phyloP scores from a whole-genome alignment of 2,888 invertebrate genomes.

The Epinotia ramella region DNA sequence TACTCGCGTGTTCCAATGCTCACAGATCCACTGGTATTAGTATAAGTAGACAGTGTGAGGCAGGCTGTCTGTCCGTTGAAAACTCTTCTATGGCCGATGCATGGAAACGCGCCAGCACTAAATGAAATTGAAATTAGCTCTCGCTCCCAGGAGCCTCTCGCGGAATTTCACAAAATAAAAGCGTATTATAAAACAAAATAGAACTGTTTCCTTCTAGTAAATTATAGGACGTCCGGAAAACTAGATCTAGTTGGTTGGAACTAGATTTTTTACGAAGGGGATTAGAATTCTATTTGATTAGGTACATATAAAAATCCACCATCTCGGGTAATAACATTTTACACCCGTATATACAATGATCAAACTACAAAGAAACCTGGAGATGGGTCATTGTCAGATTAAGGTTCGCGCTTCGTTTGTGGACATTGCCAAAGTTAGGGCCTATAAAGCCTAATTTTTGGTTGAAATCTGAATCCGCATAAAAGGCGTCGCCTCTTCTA shows the following conservation, averaged over 20 bases:
- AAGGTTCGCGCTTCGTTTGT: too few relatives aligned
- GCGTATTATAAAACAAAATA: slow-evolving; percentile 84
- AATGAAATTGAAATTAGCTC: slow-evolving; percentile 86
- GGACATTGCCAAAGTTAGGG: too few relatives aligned
- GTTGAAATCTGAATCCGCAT: too few relatives aligned
- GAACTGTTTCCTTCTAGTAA: slow-evolving; percentile 68
- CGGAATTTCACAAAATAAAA: slow-evolving; percentile 83
- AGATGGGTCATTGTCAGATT: too few relatives aligned
- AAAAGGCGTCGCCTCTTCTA: too few relatives aligned
- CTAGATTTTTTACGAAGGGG: slow-evolving; percentile 47
- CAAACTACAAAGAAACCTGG: too few relatives aligned
- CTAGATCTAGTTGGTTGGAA: slow-evolving; percentile 55
- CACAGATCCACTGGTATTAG: too few relatives aligned
- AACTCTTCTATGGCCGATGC: slow-evolving; percentile 69
- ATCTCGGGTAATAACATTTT: too few relatives aligned
- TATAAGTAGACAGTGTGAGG: not conserved
- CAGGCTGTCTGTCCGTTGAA: slow-evolving; percentile 41
- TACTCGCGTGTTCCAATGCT: too few relatives aligned
- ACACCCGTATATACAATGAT: too few relatives aligned
- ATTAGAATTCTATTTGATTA: not conserved
- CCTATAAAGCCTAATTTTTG: too few relatives aligned
- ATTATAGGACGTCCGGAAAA: slow-evolving; percentile 59
- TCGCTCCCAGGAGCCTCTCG: slow-evolving; percentile 81
- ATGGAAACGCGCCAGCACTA: slow-evolving; percentile 85
- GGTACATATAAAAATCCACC: too few relatives aligned